phyloP scores from a whole-genome alignment of 1,140 invertebrate species.

The Spodoptera frugiperda region DNA sequence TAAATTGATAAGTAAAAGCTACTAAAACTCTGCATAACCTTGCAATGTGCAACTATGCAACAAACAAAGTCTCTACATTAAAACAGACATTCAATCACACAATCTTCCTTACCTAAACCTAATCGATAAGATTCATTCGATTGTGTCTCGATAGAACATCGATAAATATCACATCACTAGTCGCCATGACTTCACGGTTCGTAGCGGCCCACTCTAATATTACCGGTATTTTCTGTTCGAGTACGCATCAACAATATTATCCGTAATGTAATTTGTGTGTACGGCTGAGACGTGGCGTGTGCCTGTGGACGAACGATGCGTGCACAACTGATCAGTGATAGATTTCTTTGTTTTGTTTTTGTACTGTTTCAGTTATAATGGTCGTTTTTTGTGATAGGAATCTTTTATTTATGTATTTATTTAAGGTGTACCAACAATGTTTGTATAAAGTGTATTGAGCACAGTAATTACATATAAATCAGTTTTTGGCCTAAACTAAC shows the following conservation, averaged over 20 bases:
- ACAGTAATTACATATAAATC: too few relatives aligned
- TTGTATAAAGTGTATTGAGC: too few relatives aligned
- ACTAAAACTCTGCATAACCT: too few relatives aligned
- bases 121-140: neutral
- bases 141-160: neutral
- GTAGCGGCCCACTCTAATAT: slow-evolving; percentile 46
- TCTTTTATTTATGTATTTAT: too few relatives aligned
- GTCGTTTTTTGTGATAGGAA: neutral
- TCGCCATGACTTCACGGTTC: slow-evolving; percentile 48
- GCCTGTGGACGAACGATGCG: slow-evolving; percentile 4
- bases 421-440: too few relatives aligned
- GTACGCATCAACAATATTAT: slow-evolving; percentile 55
- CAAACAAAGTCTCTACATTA: too few relatives aligned
- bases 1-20: too few relatives aligned
- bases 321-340: slow-evolving; percentile 25
- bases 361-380: neutral
- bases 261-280: slow-evolving; percentile 54
- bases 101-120: too few relatives aligned
- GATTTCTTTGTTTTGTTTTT: slow-evolving; percentile 6
- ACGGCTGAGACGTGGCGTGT: neutral
- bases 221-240: slow-evolving; percentile 50
- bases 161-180: slow-evolving; percentile 22
- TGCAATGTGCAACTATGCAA: too few relatives aligned
- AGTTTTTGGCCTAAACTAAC: too few relatives aligned
- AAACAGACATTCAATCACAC: too few relatives aligned